Percentiles rank a stretch among this genome's conserved stretches.
phyloP scores from a whole-genome alignment of 1,140 invertebrate species.

The Pantala flavescens region DNA sequence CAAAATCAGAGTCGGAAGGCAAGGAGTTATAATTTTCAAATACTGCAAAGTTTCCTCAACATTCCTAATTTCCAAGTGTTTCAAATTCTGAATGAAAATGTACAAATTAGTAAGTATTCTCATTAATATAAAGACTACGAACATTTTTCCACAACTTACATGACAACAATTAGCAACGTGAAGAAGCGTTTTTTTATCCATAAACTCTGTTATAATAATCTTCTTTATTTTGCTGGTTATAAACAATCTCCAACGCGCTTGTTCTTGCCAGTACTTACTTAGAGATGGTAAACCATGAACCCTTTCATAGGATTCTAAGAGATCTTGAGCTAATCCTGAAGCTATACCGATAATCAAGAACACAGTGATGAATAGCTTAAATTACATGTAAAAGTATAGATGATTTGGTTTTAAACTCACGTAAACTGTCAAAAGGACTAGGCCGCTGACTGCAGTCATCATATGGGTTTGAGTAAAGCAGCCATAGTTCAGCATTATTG shows the following conservation, averaged over 20 bases:
- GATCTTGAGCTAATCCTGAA: slow-evolving; percentile 21
- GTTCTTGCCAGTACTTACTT: slow-evolving; percentile 20
- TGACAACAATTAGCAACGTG: slow-evolving; percentile 21
- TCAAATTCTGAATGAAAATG: slow-evolving; percentile 20
- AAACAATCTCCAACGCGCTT: slow-evolving; percentile 21
- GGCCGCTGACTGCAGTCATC: neutral
- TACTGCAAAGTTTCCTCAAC: slow-evolving; percentile 20
- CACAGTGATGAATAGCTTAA: neutral
- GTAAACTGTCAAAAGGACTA: slow-evolving; percentile 20
- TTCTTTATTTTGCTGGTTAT: slow-evolving; percentile 19
- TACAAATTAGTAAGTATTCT: too few relatives aligned
- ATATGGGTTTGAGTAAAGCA: slow-evolving; percentile 13
- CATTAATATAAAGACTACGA: too few relatives aligned
- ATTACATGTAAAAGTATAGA: neutral
- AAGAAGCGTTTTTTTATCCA: slow-evolving; percentile 20
- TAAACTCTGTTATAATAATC: slow-evolving; percentile 21
- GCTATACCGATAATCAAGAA: slow-evolving; percentile 16
- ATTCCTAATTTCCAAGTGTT: slow-evolving; percentile 21
- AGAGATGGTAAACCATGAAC: slow-evolving; percentile 16
- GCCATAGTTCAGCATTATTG: slow-evolving; percentile 18
- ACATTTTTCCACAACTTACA: slow-evolving; percentile 13
- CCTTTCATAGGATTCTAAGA: slow-evolving; percentile 20
- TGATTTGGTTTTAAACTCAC: slow-evolving; percentile 16
- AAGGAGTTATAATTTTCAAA: slow-evolving; percentile 21
- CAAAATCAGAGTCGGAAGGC: slow-evolving; percentile 18